Evolutionary conservation across 37 sponge, comb jelly and placozoan genomes (phyloP).

Genomic region (Petrosia ficiformis): DNA sequence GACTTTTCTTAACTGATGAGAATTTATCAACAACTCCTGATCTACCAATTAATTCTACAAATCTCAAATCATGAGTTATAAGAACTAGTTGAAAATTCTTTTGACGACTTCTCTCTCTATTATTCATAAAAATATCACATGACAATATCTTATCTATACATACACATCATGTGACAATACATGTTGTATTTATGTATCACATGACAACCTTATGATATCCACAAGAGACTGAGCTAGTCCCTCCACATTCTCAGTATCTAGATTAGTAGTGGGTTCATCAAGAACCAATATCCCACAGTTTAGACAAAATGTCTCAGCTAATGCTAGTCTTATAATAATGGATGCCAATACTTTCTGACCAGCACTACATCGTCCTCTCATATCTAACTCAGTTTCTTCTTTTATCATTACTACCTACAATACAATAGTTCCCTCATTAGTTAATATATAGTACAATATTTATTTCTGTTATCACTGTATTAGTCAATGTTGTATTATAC

Average conservation of each 20-base stretch:
- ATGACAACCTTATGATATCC: constrained; percentile 76
- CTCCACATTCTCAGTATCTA: constrained; percentile 88
- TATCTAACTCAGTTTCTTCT: constrained; percentile 78
- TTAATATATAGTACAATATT: neutral
- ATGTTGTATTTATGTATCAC: neutral
- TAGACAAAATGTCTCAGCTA: constrained; percentile 97
- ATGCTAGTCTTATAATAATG: constrained; percentile 93
- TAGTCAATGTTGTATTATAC: neutral
- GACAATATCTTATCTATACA: neutral
- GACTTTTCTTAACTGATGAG: no score
- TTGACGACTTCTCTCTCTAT: constrained; percentile 57
- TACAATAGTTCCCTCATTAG: neutral
- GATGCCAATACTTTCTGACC: constrained; percentile 98
- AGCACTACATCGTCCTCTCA: constrained; percentile 98
- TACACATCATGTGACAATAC: neutral
- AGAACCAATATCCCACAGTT: constrained; percentile 93
- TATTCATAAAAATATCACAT: neutral
- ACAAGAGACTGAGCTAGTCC: constrained; percentile 85
- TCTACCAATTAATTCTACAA: constrained; percentile 80
- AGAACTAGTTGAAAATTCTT: constrained; percentile 93
- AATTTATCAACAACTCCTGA: constrained; percentile 70
- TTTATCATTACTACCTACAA: constrained; percentile 94
- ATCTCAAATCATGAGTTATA: constrained; percentile 93
- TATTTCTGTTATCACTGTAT: no score
- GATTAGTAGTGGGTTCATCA: constrained; percentile 99